Evolutionary conservation across 2,113 vertebrate species (phyloP), one percentile per base, ranked within the genome.

Genomic region (Elgaria multicarinata): DNA sequence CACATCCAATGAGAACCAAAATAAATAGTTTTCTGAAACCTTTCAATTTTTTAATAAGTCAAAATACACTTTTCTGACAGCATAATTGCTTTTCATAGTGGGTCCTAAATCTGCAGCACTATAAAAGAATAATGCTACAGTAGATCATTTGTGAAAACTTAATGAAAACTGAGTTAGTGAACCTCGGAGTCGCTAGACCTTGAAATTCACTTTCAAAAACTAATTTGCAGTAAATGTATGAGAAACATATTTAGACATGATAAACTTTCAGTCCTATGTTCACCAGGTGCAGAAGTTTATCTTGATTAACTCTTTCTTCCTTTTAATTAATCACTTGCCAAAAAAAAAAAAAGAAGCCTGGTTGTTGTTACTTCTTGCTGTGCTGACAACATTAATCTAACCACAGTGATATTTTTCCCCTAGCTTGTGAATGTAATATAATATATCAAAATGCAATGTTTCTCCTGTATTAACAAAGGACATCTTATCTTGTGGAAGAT

Each of bases 171-270:
- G 98, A 98, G 98, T 98, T 98, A 97, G 97, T 98, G 97, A 97
- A 97, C 98, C 98, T 98, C 95, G 72, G 97, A 99, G 94, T 97
- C 98, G 97, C 97, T 97, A 98, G 98, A 97, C 98, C 98, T 98
- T 99, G 98, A 99, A 99, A 99, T 99, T 98, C 98, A 99, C 98
- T 99, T 98, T 98, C 98, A 98, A 97, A 98, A 98, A 98, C 98
- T 99, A 99, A 99, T 99, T 99, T 99, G 98, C 98, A 98, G 98
- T 98, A 99, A 97, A 99, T 98, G 98, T 97, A 98, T 97, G 98
- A 98, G 98, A 98, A 98, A 98, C 98, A 98, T 98, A 98, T 98
- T 98, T 98, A 97, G 97, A 97, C 96, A 95, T 97, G 97, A 97
- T 97, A 97, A 97, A 97, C 96, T 97, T 97, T 94, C 95, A 93